A percentile compares a stretch with the other conserved stretches of the same genome.
phyloP scores from a whole-genome alignment of 2,113 vertebrate species.

The Mohoua ochrocephala region DNA sequence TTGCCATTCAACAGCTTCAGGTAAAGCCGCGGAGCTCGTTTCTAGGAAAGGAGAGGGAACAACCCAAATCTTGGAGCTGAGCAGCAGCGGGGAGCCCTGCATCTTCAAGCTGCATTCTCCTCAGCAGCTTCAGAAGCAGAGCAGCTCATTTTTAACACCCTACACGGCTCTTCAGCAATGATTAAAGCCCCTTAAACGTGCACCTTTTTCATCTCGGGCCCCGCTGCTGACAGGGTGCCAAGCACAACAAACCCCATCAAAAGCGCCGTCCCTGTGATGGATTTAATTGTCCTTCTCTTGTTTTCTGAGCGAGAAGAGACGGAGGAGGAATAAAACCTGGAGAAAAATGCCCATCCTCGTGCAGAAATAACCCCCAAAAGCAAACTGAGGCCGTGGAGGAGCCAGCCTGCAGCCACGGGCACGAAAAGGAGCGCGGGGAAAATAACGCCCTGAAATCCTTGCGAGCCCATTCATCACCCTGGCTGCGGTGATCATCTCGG shows the following conservation, averaged over 20 bases:
- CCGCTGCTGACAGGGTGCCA: background rate
- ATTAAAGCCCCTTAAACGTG: background rate
- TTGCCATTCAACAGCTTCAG: background rate
- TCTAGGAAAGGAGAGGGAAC: background rate
- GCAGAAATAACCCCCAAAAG: background rate
- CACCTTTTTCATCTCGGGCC: background rate
- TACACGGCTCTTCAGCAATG: background rate
- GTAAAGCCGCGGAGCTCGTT: background rate
- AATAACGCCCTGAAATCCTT: background rate
- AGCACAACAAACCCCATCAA: background rate
- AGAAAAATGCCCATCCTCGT: background rate
- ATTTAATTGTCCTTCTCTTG: background rate
- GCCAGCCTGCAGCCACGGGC: background rate
- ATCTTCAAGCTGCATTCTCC: background rate
- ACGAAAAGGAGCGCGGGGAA: background rate
- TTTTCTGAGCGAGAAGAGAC: background rate
- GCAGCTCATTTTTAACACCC: background rate
- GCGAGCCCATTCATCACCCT: background rate
- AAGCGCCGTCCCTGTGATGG: background rate
- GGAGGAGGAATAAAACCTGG: background rate
- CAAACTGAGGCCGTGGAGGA: background rate
- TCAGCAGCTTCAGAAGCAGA: background rate
- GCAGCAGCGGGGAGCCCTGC: background rate
- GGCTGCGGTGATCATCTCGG: constrained; percentile 18
- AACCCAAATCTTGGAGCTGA: background rate